Conservation (phyloP, 1,140 invertebrate genomes). For the Eciton burchellii region DNA sequence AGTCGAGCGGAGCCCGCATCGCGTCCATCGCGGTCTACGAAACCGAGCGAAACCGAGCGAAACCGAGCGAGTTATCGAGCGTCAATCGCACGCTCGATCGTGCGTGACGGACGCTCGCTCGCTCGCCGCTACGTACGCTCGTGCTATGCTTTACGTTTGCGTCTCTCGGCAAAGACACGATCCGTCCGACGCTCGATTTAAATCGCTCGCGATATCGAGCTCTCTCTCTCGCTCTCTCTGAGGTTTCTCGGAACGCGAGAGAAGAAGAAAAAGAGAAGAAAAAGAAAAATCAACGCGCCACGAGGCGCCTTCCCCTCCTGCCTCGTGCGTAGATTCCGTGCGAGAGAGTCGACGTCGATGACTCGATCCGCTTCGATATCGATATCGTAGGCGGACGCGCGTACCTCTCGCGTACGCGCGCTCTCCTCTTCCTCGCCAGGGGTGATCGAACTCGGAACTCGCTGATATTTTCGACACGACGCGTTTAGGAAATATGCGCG, state of each 20-base stretch:
- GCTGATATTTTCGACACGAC: no score
- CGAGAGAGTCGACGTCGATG: conserved; percentile 6
- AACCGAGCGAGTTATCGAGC: background rate
- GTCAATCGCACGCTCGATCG: background rate
- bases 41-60: no score
- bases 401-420: conserved; percentile 40
- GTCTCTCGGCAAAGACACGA: conserved; percentile 66
- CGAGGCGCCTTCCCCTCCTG: no score
- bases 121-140: no score
- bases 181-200: conserved; percentile 64
- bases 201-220: conserved; percentile 29
- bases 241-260: no score
- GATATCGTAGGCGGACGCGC: conserved; percentile 18
- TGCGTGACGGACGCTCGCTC: no score
- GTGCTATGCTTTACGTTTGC: conserved; percentile 62
- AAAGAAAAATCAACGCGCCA: no score
- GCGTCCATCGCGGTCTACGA: no score
- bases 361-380: conserved; percentile 57
- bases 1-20: no score
- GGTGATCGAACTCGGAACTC: conserved; percentile 38
- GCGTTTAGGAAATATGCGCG: background rate
- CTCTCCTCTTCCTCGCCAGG: conserved; percentile 24
- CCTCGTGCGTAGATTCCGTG: conserved; percentile 76
- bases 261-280: no score
- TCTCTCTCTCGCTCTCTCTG: no score